These are phyloP conservation scores for Sylvilagus floridanus DNA, from an alignment of 2,797 vertebrate genomes.

Conservation along the genomic window DNA sequence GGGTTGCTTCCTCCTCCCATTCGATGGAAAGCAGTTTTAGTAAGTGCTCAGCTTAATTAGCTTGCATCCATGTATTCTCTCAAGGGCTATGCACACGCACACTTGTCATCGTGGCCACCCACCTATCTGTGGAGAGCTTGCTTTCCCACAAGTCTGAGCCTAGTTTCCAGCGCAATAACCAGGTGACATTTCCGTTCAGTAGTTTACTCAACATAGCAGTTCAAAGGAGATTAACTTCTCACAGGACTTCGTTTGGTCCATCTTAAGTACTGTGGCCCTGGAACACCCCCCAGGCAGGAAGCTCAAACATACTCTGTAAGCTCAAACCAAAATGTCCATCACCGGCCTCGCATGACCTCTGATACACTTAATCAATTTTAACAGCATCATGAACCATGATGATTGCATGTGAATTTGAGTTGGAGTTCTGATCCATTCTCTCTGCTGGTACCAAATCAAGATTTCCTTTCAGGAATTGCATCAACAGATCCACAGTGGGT, in stretches of 20 bases:
- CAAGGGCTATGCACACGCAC: neutral
- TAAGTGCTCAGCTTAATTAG: conserved; percentile 58
- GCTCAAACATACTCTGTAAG: neutral
- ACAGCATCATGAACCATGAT: neutral
- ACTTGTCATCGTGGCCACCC: neutral
- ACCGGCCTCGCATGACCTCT: neutral
- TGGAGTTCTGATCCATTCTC: neutral
- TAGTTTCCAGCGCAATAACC: neutral
- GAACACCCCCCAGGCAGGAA: neutral
- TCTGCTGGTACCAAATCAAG: neutral
- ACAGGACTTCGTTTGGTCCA: neutral
- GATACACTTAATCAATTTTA: neutral
- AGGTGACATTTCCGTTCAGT: neutral
- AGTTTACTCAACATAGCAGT: neutral
- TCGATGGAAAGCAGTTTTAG: conserved; percentile 49
- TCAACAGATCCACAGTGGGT: neutral
- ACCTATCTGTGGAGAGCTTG: conserved; percentile 1
- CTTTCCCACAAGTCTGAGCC: conserved; percentile 21
- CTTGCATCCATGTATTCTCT: neutral
- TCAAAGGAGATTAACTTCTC: neutral
- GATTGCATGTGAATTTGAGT: neutral
- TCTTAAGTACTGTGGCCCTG: neutral
- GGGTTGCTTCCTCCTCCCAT: conserved; percentile 37
- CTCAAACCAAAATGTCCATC: neutral
- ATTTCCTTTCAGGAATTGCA: neutral